Base-by-base conservation (phyloP, 2,113 vertebrate species). In the Cottus gobio region DNA sequence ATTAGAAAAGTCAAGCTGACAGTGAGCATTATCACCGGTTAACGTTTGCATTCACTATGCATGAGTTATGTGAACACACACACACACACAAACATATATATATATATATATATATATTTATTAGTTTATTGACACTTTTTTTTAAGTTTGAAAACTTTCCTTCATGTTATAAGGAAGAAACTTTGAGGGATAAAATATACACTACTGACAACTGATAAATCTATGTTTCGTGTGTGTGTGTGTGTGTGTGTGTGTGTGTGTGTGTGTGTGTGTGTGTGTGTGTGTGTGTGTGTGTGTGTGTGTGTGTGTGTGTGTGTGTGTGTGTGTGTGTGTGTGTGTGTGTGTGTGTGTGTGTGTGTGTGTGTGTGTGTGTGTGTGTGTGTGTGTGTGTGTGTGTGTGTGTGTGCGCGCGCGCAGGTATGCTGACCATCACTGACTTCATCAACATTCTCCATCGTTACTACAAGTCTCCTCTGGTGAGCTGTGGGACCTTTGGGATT, bases 381-480 rank as follows among this genome's bases (percentile, higher is more conserved):
- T 77, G 30, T 64, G 37, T 74, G 12, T 65, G 54, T 57, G 64
- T 50, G 44, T 67, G 46, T 63, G 71, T 50, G 39, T 62, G 77
- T 44, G 31, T 75, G 58, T 80, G 60, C n/a, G n/a, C n/a, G n/a
- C n/a, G n/a, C n/a, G n/a, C 92, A 99, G 98, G 98, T 36, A 99
- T 99, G 98, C 94, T 99, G 87, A 99, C 98, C 71, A 99, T 99
- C 94, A 99, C 98, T 0, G 98, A 99, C 91, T 99, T 99, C 93
- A 99, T 99, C 93, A 95, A 98, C 91, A 98, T 99, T 82, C 95
- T 99, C 37, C 98, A 99, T 77, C 96, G 97, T 26, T 99, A 99
- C 87, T 99, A 98, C 93, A 97, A 94, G 68, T 98, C 97, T 0
- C 97, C 98, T 5, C 86, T 99, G 97, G 98, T 99, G 94, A 96